Conservation (phyloP, 2,113 vertebrate species). For the Psephotus haematonotus region DNA sequence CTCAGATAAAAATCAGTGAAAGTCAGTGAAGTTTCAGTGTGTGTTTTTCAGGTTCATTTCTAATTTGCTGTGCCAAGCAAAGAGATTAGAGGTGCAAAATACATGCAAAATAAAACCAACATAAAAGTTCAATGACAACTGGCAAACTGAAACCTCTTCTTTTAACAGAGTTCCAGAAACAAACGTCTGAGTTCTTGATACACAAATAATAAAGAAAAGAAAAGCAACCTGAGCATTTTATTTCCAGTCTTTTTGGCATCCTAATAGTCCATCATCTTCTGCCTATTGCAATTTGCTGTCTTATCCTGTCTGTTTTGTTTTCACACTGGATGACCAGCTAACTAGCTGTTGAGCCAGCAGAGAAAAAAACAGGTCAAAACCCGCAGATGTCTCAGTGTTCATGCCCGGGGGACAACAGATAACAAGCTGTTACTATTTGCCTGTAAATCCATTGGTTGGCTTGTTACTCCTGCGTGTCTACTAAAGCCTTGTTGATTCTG, state of each 20-base stretch:
- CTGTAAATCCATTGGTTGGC: conserved; percentile 20
- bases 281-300: neutral
- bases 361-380: neutral
- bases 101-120: conserved; percentile 29
- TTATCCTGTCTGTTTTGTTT: neutral
- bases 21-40: neutral
- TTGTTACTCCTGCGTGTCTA: conserved; percentile 13
- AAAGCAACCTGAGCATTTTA: neutral
- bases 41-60: conserved; percentile 24
- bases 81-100: conserved; percentile 20
- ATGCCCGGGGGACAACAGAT: conserved; percentile 38
- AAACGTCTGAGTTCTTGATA: neutral
- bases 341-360: conserved; percentile 13
- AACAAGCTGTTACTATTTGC: conserved; percentile 38
- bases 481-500: neutral
- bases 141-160: neutral
- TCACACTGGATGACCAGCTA: conserved; percentile 5
- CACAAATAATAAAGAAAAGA: neutral
- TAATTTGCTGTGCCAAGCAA: neutral
- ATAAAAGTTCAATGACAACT: conserved; percentile 1
- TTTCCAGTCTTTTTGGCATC: neutral
- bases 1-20: neutral
- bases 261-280: neutral
- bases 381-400: conserved; percentile 43
- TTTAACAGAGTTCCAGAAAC: neutral